Conservation (phyloP, 2,888 invertebrate genomes). For the Calameuta filiformis region DNA sequence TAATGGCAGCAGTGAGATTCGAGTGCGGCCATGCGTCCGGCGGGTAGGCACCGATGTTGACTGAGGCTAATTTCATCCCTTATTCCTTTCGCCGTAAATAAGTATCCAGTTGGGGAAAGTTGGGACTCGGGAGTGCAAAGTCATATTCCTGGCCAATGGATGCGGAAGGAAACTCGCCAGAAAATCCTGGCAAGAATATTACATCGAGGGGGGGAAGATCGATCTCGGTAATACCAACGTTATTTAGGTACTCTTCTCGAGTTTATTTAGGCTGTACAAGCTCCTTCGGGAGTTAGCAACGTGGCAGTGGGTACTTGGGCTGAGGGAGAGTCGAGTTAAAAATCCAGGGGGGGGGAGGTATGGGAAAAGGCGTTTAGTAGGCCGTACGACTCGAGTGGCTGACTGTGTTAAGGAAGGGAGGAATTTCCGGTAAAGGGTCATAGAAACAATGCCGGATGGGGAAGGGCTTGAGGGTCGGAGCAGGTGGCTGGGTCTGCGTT, state of each 20-base stretch:
- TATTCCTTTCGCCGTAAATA: not conserved
- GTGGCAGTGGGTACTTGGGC: not conserved
- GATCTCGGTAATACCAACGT: not conserved
- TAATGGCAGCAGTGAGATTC: not conserved
- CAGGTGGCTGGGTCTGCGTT: conserved; percentile 25
- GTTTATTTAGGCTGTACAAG: not conserved
- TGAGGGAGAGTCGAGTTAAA: not conserved
- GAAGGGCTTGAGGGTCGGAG: not conserved
- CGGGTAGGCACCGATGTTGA: not conserved
- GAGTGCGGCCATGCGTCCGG: not conserved
- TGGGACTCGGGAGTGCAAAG: not conserved
- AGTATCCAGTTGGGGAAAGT: not conserved
- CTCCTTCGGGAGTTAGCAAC: not conserved
- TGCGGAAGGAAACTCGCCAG: not conserved
- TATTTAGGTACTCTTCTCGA: not conserved
- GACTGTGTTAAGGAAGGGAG: not conserved
- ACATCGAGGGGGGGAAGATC: not conserved
- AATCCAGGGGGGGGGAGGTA: not conserved
- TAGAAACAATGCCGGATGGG: not conserved
- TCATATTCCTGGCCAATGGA: not conserved
- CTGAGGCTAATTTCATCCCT: not conserved
- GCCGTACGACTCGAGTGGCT: not conserved
- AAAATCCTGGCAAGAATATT: not conserved
- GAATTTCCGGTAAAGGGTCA: not conserved
- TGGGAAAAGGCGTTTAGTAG: not conserved